These are phyloP conservation scores for Nannoperca australis DNA, from an alignment of 2,797 vertebrate genomes.

Conservation along the genomic window DNA sequence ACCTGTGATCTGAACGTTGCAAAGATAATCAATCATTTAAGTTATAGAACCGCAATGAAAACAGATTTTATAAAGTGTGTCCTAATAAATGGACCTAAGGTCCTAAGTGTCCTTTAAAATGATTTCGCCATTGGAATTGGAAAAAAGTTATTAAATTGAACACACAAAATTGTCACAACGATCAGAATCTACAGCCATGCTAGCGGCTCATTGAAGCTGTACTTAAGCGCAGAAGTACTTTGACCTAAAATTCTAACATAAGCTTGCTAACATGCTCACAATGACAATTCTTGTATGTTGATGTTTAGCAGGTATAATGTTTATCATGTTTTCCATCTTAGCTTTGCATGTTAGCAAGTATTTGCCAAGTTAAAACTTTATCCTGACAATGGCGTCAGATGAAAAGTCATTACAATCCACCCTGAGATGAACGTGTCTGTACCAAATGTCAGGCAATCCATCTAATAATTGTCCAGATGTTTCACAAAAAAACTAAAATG, in stretches of 20 bases:
- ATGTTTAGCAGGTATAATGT: not conserved
- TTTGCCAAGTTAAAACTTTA: no score
- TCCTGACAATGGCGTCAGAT: no score
- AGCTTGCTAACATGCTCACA: not conserved
- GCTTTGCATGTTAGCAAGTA: not conserved
- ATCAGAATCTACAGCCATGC: not conserved
- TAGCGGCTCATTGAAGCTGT: not conserved
- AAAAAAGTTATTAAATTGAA: not conserved
- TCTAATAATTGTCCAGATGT: not conserved
- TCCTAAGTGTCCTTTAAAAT: no score
- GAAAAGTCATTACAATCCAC: no score
- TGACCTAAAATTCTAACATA: not conserved
- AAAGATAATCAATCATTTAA: conserved; percentile 10
- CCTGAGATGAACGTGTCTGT: not conserved
- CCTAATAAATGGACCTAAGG: no score
- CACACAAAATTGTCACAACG: not conserved
- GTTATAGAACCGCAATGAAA: not conserved
- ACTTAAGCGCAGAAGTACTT: not conserved
- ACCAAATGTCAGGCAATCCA: not conserved
- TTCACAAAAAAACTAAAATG: not conserved
- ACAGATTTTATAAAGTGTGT: not conserved
- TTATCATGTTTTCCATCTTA: not conserved
- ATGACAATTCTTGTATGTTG: not conserved
- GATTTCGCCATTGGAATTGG: not conserved
- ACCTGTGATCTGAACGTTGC: not conserved